These are phyloP conservation scores for Rhagium mordax DNA, from an alignment of 2,888 invertebrate species.

Conservation along the genomic window DNA sequence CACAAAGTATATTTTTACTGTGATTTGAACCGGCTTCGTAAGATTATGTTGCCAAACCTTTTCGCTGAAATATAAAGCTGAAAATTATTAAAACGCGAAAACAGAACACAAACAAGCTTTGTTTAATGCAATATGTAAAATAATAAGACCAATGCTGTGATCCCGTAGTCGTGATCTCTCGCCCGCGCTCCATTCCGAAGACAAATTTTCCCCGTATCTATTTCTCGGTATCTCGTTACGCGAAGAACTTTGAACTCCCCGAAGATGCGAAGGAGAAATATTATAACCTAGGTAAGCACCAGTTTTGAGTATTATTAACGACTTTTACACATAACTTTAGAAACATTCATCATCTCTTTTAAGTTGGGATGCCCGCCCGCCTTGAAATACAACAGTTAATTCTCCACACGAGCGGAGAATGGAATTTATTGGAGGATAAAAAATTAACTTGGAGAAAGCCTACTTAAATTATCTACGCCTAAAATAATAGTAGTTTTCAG, in stretches of 20 bases:
- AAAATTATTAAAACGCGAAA: not conserved
- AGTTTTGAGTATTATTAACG: slow-evolving; percentile 70
- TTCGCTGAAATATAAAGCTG: too few species aligned
- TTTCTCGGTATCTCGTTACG: slow-evolving; percentile 68
- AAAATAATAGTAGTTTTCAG: not conserved
- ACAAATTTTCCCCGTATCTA: slow-evolving; percentile 68
- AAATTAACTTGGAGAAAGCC: not conserved
- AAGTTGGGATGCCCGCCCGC: slow-evolving; percentile 45
- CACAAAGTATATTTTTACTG: too few species aligned
- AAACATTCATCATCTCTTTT: slow-evolving; percentile 67
- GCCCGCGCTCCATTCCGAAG: slow-evolving; percentile 51
- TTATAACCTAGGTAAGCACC: slow-evolving; percentile 68
- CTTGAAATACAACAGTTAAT: slow-evolving; percentile 61
- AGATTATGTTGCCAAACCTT: too few species aligned
- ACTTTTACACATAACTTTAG: slow-evolving; percentile 70
- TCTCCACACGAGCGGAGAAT: slow-evolving; percentile 53
- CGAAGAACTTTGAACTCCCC: slow-evolving; percentile 67
- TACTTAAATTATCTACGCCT: not conserved
- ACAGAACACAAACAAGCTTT: not conserved
- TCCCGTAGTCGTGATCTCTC: slow-evolving; percentile 13
- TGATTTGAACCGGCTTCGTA: too few species aligned
- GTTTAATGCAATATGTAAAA: not conserved
- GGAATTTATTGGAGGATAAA: slow-evolving; percentile 29
- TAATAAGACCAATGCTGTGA: slow-evolving; percentile 26
- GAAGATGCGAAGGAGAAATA: slow-evolving; percentile 66